Percentiles rank a stretch among this genome's conserved stretches.
These are phyloP conservation scores for Platycercus adscitus DNA, from an alignment of 2,113 vertebrate genomes.

Conservation along the genomic window DNA sequence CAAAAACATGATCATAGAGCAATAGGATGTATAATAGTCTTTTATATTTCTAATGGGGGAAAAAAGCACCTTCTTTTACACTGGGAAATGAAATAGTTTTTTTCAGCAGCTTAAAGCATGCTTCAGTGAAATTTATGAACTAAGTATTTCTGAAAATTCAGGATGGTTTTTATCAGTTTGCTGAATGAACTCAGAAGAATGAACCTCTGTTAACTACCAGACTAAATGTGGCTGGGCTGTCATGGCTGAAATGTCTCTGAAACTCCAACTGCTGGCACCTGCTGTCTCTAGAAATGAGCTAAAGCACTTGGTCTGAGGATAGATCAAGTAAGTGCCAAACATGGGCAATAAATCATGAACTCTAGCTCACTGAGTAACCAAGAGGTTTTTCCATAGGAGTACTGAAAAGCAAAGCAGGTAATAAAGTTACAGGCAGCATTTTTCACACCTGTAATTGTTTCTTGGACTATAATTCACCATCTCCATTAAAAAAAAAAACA, in stretches of 20 bases:
- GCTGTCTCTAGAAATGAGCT: background rate
- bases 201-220: background rate
- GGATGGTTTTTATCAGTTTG: background rate
- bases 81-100: background rate
- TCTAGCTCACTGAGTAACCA: background rate
- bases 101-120: background rate
- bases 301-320: background rate
- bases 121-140: background rate
- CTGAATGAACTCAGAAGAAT: background rate
- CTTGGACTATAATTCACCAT: background rate
- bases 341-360: background rate
- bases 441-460: background rate
- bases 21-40: background rate
- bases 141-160: background rate
- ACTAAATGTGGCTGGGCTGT: background rate
- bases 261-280: background rate
- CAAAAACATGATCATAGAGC: background rate
- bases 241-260: background rate
- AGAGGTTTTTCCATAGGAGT: background rate
- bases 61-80: rapidly evolving
- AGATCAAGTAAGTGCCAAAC: background rate
- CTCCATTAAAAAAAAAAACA: background rate
- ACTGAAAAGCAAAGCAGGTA: background rate
- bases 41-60: background rate
- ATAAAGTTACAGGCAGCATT: background rate